Conservation (phyloP, 1,140 invertebrate species). For the Apis mellifera region Amel_HAv3.1 CM009936.2:380501-381000, state of each 20-base stretch:
- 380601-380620: conserved; percentile 53
- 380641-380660: conserved; percentile 50
- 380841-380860: not conserved
- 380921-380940: too few relatives aligned
- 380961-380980: too few relatives aligned
- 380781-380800: not conserved
- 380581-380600: conserved; percentile 46
- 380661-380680: conserved; percentile 32
- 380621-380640: conserved; percentile 40
- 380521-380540: conserved; percentile 12
- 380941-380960: too few relatives aligned
- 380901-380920: too few relatives aligned
- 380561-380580: conserved; percentile 42
- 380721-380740: conserved; percentile 54
- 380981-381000: too few relatives aligned
- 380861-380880: not conserved
- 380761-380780: conserved; percentile 27
- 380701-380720: conserved; percentile 65
- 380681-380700: conserved; percentile 52
- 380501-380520: conserved; percentile 25
- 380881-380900: not conserved
- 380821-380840: not conserved
- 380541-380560: conserved; percentile 25
- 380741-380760: conserved; percentile 60
- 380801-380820: conserved; percentile 37